Base-by-base conservation (phyloP, 2,113 vertebrate genomes). In the Genyomyrus donnyi region DNA sequence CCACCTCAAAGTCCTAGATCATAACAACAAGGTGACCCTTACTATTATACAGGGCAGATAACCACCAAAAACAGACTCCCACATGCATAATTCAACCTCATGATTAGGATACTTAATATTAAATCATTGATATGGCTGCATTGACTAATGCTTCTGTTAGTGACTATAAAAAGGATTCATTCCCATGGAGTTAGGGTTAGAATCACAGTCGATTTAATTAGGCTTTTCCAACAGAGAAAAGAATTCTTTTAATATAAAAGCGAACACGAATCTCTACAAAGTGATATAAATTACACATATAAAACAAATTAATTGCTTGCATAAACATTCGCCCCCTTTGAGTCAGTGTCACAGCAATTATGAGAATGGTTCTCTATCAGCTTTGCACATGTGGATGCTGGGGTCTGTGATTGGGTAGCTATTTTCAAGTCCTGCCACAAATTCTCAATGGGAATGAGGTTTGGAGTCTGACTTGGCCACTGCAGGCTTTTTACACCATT, bases 1-100 rank as follows among this genome's bases (percentile, higher is more conserved):
- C 97, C 21, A 99, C 90, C 27, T 98, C 97, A 92, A 98, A 99
- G 93, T 99, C 97, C 98, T 99, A 88, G 90, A 92, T 35, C 39
- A 88, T n/a, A 88, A 85, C 52, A 42, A 90, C 9, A 24, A 88
- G 0, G 10, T 45, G 6, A 39, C 48, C 53, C 49, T 87, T 21
- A 56, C 3, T 56, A 13, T 39, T 56, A 19, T 7, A 53, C 31
- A 53, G 10, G 15, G 27, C 48, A 86, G 3, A 52, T 31, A 87
- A 31, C 6, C 80, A 84, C 80, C 31, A 15, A 74, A 77, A 17
- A 80, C 74, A 31, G 13, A 46, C 7, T 24, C 39, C 17, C 80
- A 84, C 39, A 42, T 46, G 45, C 42, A 46, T 46, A 46, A 17
- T 42, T 45, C 42, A 84, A 24, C 19, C 31, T 39, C 70, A 77